Percentiles rank a stretch among this genome's conserved stretches.
Evolutionary conservation across 2,797 vertebrate genomes (phyloP).

Genomic region (Sebastes variabilis): DNA sequence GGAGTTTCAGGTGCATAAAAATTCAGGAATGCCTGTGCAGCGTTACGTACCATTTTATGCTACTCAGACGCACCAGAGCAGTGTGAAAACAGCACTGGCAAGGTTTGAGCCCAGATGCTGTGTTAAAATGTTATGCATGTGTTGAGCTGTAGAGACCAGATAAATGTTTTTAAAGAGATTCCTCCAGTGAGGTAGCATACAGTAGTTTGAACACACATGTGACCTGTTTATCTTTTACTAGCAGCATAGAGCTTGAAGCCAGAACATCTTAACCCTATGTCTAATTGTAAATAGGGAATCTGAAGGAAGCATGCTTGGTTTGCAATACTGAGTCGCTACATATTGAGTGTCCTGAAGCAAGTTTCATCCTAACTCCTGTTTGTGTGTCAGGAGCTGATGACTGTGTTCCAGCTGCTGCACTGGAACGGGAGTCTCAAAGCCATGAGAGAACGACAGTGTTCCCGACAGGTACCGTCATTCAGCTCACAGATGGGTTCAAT

Average conservation of each 20-base stretch:
- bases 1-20: conserved; percentile 91
- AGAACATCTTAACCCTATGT: not conserved
- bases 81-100: not conserved
- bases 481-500: conserved; percentile 11
- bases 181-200: not conserved
- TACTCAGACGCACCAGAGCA: not conserved
- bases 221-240: conserved; percentile 6
- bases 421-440: conserved; percentile 99
- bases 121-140: not conserved
- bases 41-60: not conserved
- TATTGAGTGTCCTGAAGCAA: not conserved
- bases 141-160: not conserved
- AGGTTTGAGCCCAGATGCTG: not conserved
- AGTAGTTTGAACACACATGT: not conserved
- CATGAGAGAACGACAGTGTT: conserved; percentile 98
- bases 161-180: not conserved
- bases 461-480: conserved; percentile 87
- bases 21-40: not conserved
- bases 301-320: not conserved
- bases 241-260: not conserved
- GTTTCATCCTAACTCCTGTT: conserved; percentile 11
- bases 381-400: conserved; percentile 93
- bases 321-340: not conserved
- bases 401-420: conserved; percentile 96
- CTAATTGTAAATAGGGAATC: not conserved